phyloP scores from a whole-genome alignment of 2,113 vertebrate genomes.

The Formicarius rufipectus region DNA sequence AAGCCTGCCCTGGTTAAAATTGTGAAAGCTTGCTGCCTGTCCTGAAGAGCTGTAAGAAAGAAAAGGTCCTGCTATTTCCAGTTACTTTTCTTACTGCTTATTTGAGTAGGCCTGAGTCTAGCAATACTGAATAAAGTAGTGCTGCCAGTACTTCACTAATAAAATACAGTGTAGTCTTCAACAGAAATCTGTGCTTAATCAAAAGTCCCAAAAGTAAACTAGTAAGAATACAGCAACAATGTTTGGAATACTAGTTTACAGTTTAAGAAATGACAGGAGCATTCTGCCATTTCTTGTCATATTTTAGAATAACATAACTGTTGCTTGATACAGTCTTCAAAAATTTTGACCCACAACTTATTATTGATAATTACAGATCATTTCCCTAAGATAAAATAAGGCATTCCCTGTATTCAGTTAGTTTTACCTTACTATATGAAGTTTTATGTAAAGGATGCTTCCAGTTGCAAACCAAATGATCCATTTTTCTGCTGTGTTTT shows the following conservation, averaged over 20 bases:
- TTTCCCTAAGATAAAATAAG: background rate
- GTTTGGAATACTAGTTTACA: background rate
- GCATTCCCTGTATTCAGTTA: background rate
- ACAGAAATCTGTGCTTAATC: background rate
- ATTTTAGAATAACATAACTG: background rate
- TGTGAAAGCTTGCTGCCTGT: background rate
- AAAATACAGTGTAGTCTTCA: background rate
- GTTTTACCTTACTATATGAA: background rate
- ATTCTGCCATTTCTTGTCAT: background rate
- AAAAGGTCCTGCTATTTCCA: background rate
- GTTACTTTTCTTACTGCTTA: background rate
- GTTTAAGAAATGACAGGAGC: background rate
- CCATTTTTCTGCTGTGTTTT: background rate
- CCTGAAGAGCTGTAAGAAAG: background rate
- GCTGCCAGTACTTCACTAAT: background rate
- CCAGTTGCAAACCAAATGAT: background rate
- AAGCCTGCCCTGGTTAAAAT: background rate
- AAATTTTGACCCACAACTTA: background rate
- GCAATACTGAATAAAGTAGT: background rate
- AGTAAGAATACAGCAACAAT: background rate
- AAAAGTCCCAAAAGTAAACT: background rate
- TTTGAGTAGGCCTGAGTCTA: background rate
- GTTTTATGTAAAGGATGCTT: background rate
- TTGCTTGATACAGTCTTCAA: background rate
- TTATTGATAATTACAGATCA: background rate